Evolutionary conservation across 53 echinoderm and acorn worm genomes (phyloP).

Genomic region (Luidia sarsii): DNA sequence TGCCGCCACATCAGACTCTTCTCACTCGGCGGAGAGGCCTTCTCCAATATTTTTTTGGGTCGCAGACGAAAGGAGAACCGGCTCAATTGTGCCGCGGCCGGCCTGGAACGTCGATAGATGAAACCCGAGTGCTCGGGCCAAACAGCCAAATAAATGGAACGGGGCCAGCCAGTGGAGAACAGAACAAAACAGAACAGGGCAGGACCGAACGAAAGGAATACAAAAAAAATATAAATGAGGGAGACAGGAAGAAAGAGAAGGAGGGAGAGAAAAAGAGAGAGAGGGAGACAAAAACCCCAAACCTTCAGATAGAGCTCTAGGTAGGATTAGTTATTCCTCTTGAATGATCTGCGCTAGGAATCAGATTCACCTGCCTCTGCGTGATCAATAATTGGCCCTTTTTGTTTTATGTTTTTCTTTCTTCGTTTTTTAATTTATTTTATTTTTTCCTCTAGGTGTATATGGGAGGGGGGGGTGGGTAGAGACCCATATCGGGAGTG

Average conservation of each 20-base stretch:
- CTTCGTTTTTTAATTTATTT: not conserved
- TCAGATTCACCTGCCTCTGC: conserved; percentile 16
- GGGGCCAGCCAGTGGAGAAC: too few species aligned
- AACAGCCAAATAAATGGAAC: conserved; percentile 7
- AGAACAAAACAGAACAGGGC: too few species aligned
- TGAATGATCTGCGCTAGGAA: conserved; percentile 10
- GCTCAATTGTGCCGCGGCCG: conserved; percentile 35
- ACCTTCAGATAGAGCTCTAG: not conserved
- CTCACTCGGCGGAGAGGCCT: conserved; percentile 2
- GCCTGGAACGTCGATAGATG: conserved; percentile 30
- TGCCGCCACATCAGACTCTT: too few species aligned
- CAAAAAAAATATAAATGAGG: too few species aligned
- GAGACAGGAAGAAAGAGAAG: too few species aligned
- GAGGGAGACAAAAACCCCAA: not conserved
- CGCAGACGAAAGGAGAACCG: conserved; percentile 28
- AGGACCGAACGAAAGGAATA: too few species aligned
- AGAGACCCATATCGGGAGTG: too few species aligned
- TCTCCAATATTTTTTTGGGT: conserved; percentile 48
- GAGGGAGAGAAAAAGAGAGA: not conserved
- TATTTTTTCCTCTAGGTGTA: not conserved
- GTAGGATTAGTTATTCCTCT: conserved; percentile 3
- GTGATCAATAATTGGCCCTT: too few species aligned
- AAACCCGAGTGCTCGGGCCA: conserved; percentile 19
- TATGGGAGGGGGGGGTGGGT: too few species aligned
- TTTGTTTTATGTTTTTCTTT: not conserved